phyloP scores from a whole-genome alignment of 2,797 vertebrate species.

The Dipus sagitta region DNA sequence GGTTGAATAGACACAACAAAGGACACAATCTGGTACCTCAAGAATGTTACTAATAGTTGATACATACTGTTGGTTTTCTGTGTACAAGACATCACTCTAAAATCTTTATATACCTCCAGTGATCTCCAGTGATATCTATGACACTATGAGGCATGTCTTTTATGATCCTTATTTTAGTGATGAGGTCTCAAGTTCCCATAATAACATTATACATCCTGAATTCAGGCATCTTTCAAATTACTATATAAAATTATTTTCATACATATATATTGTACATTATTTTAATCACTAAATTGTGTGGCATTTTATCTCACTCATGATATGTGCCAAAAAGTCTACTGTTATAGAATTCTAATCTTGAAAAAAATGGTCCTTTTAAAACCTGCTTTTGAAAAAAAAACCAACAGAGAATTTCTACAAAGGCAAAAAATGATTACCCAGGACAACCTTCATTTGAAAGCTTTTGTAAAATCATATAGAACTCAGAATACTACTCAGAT shows the following conservation, averaged over 20 bases:
- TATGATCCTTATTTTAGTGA: neutral
- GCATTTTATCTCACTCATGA: slow-evolving; percentile 40
- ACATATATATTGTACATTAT: neutral
- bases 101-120: neutral
- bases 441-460: slow-evolving; percentile 29
- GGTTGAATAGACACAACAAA: slow-evolving; percentile 7
- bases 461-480: slow-evolving; percentile 45
- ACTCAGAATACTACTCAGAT: slow-evolving; percentile 14
- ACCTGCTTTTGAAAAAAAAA: slow-evolving; percentile 19
- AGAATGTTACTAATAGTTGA: neutral
- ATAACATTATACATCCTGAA: neutral
- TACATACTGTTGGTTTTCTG: neutral
- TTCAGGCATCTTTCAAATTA: neutral
- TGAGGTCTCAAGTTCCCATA: neutral
- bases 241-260: neutral
- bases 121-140: slow-evolving; percentile 15
- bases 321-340: neutral
- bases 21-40: neutral
- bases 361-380: slow-evolving; percentile 12
- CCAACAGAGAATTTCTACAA: slow-evolving; percentile 18
- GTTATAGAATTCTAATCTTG: neutral
- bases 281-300: neutral
- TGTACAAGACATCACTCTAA: neutral
- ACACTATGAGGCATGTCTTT: neutral
- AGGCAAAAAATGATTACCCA: neutral